Evolutionary conservation across 2,797 vertebrate genomes (phyloP), one percentile per base, ranked within the genome.

Genomic region (Telmatherina bonti): DNA sequence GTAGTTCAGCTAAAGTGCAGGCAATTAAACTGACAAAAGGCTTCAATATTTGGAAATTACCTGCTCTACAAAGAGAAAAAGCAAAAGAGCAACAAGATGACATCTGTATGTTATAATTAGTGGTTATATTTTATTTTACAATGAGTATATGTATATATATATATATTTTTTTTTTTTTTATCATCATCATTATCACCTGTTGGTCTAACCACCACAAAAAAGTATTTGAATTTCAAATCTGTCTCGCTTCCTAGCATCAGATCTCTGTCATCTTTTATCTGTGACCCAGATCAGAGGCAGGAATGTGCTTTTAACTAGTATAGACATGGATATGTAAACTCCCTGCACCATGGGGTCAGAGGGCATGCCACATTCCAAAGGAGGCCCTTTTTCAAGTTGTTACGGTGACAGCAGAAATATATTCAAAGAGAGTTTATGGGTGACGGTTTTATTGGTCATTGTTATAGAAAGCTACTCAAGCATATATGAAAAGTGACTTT

Each of bases 291-390:
- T 90, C 60, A 55, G 72, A 83, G 82, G 59, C 63, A 86, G 86
- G 91, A 90, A 91, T 92, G 91, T 78, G 74, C 55, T 81, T 88
- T 89, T 87, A 81, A 83, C 83, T 85, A 70, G 83, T 83, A 80
- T 69, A 87, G 84, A 90, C 86, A 89, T 75, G 77, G 85, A 90
- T 85, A 86, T 84, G 84, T 86, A 90, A 88, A 91, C 91, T 88
- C 83, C 60, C 70, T 84, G 75, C 72, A 69, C 74, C 61, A 68
- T 12, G 30, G 72, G 88, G 88, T 90, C 83, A 88, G 43, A 85
- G 88, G 84, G 22, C 84, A 79, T 15, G 3, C 64, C 67, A 66
- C 89, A 90, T 89, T 88, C 85, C 83, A 81, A 74, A 79, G 62
- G 70, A 85, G 78, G 72, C 74, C 71, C 61, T 41, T 79, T 70